phyloP scores from a whole-genome alignment of 1,140 invertebrate species.

The Zaprionus taronus region DNA sequence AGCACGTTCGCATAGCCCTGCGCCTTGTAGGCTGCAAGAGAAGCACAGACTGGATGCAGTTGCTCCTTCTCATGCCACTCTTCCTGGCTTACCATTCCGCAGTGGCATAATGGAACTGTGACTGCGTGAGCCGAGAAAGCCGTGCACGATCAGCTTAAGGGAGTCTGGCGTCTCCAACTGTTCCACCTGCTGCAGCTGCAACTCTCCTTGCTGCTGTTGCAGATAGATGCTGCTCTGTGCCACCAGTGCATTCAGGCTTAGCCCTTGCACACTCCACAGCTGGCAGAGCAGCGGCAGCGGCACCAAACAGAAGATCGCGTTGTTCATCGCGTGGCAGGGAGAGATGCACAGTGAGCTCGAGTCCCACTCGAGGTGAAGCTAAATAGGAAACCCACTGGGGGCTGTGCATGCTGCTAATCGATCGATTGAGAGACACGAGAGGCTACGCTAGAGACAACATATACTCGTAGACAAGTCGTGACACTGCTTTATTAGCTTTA shows the following conservation, averaged over 20 bases:
- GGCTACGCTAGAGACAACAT: conserved; percentile 30
- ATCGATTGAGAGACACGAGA: conserved; percentile 38
- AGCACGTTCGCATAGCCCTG: conserved; percentile 67
- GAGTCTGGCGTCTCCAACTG: conserved; percentile 33
- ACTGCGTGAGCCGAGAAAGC: conserved; percentile 64
- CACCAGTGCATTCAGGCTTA: conserved; percentile 42
- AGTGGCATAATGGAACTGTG: conserved; percentile 73
- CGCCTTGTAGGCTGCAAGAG: conserved; percentile 62
- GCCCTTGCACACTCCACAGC: conserved; percentile 38
- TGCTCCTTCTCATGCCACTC: not conserved
- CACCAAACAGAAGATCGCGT: conserved; percentile 38
- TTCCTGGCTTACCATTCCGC: conserved; percentile 59
- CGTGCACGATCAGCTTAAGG: conserved; percentile 77
- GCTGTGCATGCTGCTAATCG: conserved; percentile 37
- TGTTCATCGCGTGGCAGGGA: conserved; percentile 36
- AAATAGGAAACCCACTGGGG: not conserved
- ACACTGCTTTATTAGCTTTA: not conserved
- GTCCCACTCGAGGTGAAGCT: not conserved
- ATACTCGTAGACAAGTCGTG: not conserved
- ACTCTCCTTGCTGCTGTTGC: conserved; percentile 8
- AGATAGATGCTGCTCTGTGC: conserved; percentile 67
- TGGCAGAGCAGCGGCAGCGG: conserved; percentile 56
- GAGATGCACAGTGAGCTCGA: not conserved
- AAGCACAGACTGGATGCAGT: not conserved
- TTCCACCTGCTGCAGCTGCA: conserved; percentile 40